phyloP scores from a whole-genome alignment of 2,888 invertebrate species.

The Meghimatium bilineatum region DNA sequence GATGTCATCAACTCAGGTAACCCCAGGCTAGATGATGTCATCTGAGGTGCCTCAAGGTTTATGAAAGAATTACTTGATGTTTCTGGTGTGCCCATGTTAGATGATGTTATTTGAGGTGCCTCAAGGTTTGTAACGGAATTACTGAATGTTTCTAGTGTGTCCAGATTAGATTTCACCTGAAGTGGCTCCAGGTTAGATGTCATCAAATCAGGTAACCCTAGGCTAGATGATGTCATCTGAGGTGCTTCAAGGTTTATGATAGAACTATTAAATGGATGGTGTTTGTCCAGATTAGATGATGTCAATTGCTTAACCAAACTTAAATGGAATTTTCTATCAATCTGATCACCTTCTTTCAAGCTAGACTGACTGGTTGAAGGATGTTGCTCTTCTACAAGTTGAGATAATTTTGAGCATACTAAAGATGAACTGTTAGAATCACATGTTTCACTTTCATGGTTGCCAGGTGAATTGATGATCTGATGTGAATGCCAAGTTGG shows the following conservation, averaged over 20 bases:
- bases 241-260: conserved; percentile 9
- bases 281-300: not conserved
- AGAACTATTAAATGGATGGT: no score
- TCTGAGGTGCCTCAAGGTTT: not conserved
- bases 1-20: no score
- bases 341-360: not conserved
- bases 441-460: not conserved
- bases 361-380: not conserved
- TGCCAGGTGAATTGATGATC: not conserved
- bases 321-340: not conserved
- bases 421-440: not conserved
- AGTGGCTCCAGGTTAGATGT: no score
- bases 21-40: no score
- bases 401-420: conserved; percentile 1
- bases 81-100: not conserved
- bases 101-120: not conserved
- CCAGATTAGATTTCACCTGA: not conserved
- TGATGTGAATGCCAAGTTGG: not conserved
- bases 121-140: not conserved
- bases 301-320: not conserved
- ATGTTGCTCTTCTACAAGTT: not conserved
- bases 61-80: not conserved
- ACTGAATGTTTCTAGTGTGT: not conserved
- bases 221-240: no score
- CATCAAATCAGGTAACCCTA: no score